Evolutionary conservation across 2,113 vertebrate species (phyloP), one percentile per base, ranked within the genome.

Genomic region (Phylloscopus whistleri): DNA sequence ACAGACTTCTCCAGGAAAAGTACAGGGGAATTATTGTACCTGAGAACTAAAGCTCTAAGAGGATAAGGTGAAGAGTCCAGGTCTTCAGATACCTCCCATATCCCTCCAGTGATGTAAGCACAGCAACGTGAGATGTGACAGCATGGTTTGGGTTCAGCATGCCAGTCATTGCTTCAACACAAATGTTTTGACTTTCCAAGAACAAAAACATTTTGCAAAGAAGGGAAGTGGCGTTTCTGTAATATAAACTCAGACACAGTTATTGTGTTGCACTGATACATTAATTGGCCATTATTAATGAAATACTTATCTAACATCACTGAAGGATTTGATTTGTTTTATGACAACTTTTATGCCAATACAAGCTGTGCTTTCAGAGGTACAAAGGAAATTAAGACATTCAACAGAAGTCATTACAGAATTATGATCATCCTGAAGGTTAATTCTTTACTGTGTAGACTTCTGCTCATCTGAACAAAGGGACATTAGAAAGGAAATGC

Each of bases 151-250:
- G 26, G n/a, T 64, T 84, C 84, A 77, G 48, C 18, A 10, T 10
- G 4, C 43, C 6, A 1, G 28, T 17, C 63, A 63, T 19, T 35
- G 35, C 55, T 51, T 62, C 69, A 63, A 13, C 17, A 68, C 11
- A 19, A 66, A 41, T 39, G 37, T 16, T 78, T 44, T 13, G 11
- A 58, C 78, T 88, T 66, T 35, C 18, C 84, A 85, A 67, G 93
- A 94, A 96, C 87, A 95, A 94, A 97, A 97, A 93, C 64, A 90
- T 94, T 77, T 91, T 35, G 96, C 95, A 96, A 97, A 97, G 96
- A 95, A 94, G 70, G 91, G 89, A 97, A 97, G 78, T 67, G 69
- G 62, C 92, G 91, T 91, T 92, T 90, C 95, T 97, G 85, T 84
- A 83, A 95, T 95, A 97, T 63, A 44, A 84, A 86, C 70, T 72